These are phyloP conservation scores for Melanotaenia boesemani DNA, from an alignment of 2,797 vertebrate genomes.

Conservation along the genomic window DNA sequence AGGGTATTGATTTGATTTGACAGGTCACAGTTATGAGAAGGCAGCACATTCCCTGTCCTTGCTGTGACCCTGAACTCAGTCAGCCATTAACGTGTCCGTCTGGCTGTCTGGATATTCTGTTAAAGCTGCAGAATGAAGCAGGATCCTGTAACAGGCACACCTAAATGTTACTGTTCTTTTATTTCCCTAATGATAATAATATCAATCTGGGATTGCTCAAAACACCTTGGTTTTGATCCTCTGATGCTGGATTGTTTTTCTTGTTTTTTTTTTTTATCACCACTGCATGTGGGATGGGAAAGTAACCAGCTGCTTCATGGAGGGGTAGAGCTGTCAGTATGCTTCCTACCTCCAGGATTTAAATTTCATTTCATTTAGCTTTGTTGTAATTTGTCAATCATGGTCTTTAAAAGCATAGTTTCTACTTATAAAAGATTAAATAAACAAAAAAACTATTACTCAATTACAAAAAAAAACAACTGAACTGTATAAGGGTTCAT, in stretches of 20 bases:
- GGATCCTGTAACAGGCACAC: slow-evolving; percentile 9
- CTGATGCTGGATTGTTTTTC: neutral
- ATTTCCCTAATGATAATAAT: neutral
- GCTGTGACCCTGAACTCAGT: slow-evolving; percentile 55
- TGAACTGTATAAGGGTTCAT: neutral
- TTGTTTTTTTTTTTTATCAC: neutral
- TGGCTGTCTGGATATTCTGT: slow-evolving; percentile 22
- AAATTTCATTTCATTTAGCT: neutral
- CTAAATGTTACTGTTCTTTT: neutral
- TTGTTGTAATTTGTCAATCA: slow-evolving; percentile 5
- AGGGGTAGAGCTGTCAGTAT: neutral
- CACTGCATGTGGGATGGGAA: slow-evolving; percentile 7
- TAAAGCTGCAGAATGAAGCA: slow-evolving; percentile 2
- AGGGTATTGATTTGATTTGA: slow-evolving; percentile 60
- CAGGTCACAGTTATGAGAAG: slow-evolving; percentile 46
- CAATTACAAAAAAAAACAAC: neutral
- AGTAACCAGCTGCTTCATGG: slow-evolving; percentile 21
- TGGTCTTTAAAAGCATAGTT: neutral
- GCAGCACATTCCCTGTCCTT: slow-evolving; percentile 45
- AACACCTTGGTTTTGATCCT: neutral
- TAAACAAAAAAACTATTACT: neutral
- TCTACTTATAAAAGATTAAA: neutral
- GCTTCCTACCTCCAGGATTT: slow-evolving; percentile 6
- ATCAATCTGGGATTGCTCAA: neutral
- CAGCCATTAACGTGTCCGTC: slow-evolving; percentile 33